Conservation (phyloP, 2,113 vertebrate genomes). For the Cairina moschata region DNA sequence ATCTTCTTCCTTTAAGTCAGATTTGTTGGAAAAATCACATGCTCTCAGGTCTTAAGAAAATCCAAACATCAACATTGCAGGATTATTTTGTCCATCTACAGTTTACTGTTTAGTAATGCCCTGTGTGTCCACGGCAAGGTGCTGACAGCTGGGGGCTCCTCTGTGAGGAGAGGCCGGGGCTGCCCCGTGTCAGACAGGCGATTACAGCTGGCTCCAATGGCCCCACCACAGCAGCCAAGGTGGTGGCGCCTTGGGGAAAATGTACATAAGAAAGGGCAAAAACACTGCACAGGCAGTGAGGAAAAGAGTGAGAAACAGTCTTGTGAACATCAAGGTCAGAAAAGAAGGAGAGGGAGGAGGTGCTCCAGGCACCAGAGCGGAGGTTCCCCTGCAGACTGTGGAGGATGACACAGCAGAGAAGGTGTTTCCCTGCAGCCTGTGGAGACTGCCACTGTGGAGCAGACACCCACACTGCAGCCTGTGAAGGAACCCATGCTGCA, state of each 20-base stretch:
- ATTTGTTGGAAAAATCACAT: neutral
- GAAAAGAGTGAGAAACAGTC: neutral
- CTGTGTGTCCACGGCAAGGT: too few relatives aligned
- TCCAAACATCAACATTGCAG: neutral
- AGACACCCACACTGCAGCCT: neutral
- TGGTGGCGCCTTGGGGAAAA: rapidly evolving
- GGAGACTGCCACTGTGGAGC: neutral
- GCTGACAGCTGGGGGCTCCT: rapidly evolving
- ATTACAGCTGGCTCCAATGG: rapidly evolving
- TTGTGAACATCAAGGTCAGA: neutral
- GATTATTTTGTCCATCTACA: neutral
- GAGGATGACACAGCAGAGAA: neutral
- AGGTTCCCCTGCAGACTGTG: neutral
- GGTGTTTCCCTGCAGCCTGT: neutral
- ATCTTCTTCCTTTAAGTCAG: neutral
- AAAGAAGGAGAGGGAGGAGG: neutral
- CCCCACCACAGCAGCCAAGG: neutral
- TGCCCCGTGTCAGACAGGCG: rapidly evolving
- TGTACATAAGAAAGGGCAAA: neutral
- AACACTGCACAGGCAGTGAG: neutral
- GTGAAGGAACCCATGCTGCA: neutral
- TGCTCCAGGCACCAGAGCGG: too few relatives aligned
- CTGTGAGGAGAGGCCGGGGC: neutral
- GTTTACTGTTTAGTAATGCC: neutral
- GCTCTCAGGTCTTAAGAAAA: neutral